Conservation (phyloP, 2,113 vertebrate species). For the Desmodus rotundus region DNA sequence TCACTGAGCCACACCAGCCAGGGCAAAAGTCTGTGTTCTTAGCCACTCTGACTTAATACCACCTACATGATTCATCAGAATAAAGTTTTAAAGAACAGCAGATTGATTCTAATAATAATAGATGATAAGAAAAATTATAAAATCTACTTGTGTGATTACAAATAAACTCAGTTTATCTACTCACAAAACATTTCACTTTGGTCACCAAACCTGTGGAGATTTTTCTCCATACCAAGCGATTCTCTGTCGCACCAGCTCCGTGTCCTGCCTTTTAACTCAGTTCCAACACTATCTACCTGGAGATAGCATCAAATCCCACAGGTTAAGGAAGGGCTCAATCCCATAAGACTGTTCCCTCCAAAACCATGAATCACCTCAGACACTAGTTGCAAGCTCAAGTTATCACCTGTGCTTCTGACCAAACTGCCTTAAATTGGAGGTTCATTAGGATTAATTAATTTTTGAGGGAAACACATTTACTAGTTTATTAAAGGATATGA, state of each 20-base stretch:
- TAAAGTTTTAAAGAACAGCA: not conserved
- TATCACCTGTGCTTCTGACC: not conserved
- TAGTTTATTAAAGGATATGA: not conserved
- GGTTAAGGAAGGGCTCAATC: not conserved
- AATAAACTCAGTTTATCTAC: not conserved
- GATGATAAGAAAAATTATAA: not conserved
- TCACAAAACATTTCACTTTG: not conserved
- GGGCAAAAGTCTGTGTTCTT: not conserved
- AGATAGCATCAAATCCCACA: not conserved
- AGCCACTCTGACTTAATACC: not conserved
- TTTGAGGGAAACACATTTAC: not conserved
- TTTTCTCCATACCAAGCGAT: not conserved
- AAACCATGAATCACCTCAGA: not conserved
- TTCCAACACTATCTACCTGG: not conserved
- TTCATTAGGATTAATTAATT: not conserved
- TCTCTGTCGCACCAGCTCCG: not conserved
- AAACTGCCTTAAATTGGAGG: too few species aligned
- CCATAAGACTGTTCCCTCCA: not conserved
- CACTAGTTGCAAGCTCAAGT: not conserved
- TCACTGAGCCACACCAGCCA: too few species aligned
- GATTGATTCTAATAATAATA: not conserved
- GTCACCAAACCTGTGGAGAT: not conserved
- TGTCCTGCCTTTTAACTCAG: not conserved
- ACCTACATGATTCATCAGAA: not conserved
- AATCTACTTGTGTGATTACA: not conserved